Conservation (phyloP, 2,888 invertebrate species). For the Adelognathus sp. region DNA sequence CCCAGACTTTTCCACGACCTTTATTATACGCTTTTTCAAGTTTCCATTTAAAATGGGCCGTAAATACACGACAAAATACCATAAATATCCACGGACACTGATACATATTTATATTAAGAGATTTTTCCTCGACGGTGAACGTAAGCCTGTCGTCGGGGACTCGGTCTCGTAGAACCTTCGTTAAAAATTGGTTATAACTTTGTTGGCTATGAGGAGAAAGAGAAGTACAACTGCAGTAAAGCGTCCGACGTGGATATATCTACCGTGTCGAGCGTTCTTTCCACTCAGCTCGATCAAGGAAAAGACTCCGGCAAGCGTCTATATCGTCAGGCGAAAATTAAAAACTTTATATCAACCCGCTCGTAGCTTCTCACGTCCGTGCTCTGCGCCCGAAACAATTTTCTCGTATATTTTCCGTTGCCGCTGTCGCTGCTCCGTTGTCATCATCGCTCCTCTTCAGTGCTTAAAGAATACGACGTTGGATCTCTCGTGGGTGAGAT, state of each 20-base stretch:
- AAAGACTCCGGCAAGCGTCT: conserved; percentile 15
- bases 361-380: conserved; percentile 50
- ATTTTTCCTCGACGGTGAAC: background rate
- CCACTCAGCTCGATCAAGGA: conserved; percentile 35
- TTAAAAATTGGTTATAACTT: conserved; percentile 53
- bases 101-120: background rate
- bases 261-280: background rate
- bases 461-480: conserved; percentile 5
- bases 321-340: conserved; percentile 48
- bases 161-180: conserved; percentile 36
- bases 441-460: background rate
- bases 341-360: conserved; percentile 53
- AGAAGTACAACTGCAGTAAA: conserved; percentile 9
- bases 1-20: background rate
- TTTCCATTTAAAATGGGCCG: background rate
- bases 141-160: background rate
- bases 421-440: conserved; percentile 4
- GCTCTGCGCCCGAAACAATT: conserved; percentile 46
- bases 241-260: conserved; percentile 29
- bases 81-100: background rate
- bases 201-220: conserved; percentile 29
- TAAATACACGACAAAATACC: background rate
- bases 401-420: conserved; percentile 29
- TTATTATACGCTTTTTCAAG: background rate
- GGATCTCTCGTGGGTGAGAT: background rate